Evolutionary conservation across 2,888 invertebrate species (phyloP), one percentile per base, ranked within the genome.

Genomic region (Coelopa pilipes): DNA sequence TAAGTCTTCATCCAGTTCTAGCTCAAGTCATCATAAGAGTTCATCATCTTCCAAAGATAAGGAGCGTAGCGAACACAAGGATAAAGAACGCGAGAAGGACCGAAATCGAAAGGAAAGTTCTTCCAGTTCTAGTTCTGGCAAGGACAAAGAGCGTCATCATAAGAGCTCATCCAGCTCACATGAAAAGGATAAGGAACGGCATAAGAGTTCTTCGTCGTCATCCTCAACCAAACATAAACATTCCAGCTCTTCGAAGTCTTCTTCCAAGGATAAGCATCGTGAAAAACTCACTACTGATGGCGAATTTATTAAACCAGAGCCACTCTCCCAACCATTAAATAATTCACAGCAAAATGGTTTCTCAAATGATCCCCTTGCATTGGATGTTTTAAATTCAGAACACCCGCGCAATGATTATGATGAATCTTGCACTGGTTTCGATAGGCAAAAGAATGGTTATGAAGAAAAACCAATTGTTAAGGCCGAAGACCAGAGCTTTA

Each of bases 1-100:
- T 80, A 87, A 86, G 78, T 82, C 82, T 12, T 83, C 84, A 13
- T 83, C 83, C 85, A 82, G 89, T 87, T 81, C 81, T 9, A 77
- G 78, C 47, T 79, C 80, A 24, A 78, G 77, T 67, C 82, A 83
- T 46, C 77, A 88, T 65, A 85, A 86, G 76, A 81, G 81, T 59
- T 85, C 85, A 15, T 72, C 72, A 12, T 67, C 79, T 17, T 80
- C 80, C 45, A 87, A 84, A 74, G 87, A 86, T 73, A 87, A 86
- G 68, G 83, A 90, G 10, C 81, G 85, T 88, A 83, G 88, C 73
- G 88, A 88, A 78, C 15, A 17, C n/a, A 82, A 80, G 59, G 89
- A 83, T 74, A 83, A 82, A 34, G 34, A 34, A 55, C 80, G 7
- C 34, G 34, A 82, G 55, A 82, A 81, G 72, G 80, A 89, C 70